Evolutionary conservation across 2,797 vertebrate species (phyloP).

Genomic region (Morelia viridis): DNA sequence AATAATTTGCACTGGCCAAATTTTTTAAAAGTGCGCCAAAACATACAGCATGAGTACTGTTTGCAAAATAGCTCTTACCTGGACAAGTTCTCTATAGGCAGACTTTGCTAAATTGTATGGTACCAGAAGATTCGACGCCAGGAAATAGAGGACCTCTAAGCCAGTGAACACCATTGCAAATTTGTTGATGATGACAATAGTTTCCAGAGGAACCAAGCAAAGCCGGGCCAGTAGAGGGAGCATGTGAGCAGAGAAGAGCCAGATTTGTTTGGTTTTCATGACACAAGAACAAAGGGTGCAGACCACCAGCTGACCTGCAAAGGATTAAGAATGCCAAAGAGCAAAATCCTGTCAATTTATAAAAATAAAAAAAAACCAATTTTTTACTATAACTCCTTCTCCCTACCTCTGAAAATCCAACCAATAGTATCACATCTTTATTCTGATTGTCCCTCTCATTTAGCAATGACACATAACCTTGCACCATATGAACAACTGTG

Average conservation of each 20-base stretch:
- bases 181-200: constrained; percentile 95
- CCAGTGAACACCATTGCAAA: constrained; percentile 99
- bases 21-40: neutral
- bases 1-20: neutral
- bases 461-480: constrained; percentile 16
- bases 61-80: constrained; percentile 76
- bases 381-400: constrained; percentile 30
- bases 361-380: neutral
- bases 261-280: constrained; percentile 99
- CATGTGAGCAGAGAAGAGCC: constrained; percentile 98
- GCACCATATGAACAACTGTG: neutral
- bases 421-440: constrained; percentile 36
- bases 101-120: constrained; percentile 97
- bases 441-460: neutral
- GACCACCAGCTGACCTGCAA: constrained; percentile 95
- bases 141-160: constrained; percentile 95
- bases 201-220: constrained; percentile 94
- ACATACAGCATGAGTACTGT: no score
- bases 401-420: constrained; percentile 22
- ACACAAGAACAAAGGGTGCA: constrained; percentile 97
- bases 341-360: constrained; percentile 51
- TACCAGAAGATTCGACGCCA: constrained; percentile 94
- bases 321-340: constrained; percentile 45
- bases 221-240: constrained; percentile 95
- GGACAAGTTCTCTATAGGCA: constrained; percentile 93